Conservation (phyloP, 2,797 vertebrate species). For the Tauraco hartlaubi region DNA sequence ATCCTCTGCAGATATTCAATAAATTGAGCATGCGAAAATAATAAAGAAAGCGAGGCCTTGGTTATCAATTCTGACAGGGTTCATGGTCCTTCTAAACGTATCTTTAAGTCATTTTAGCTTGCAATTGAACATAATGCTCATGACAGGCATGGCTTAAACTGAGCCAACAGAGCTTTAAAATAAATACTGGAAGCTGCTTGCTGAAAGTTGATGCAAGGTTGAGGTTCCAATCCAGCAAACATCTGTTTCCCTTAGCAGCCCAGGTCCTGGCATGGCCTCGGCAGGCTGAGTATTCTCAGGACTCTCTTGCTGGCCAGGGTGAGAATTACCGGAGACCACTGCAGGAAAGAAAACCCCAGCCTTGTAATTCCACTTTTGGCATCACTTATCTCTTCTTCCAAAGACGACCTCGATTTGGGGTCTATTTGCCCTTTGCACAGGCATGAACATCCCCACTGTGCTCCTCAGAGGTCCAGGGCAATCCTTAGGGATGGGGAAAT, state of each 20-base stretch:
- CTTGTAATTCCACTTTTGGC: not conserved
- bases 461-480: not conserved
- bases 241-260: not conserved
- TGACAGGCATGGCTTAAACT: constrained; percentile 4
- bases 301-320: not conserved
- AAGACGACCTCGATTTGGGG: not conserved
- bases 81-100: not conserved
- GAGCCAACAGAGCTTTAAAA: constrained; percentile 11
- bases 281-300: not conserved
- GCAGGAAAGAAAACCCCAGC: not conserved
- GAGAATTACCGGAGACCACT: not conserved
- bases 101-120: constrained; percentile 29
- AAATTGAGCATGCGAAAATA: constrained; percentile 27
- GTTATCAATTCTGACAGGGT: constrained; percentile 43
- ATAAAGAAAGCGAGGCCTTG: not conserved
- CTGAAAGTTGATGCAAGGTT: not conserved
- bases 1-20: constrained; percentile 7
- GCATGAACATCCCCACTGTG: rapidly evolving
- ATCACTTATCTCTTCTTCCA: not conserved
- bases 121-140: not conserved
- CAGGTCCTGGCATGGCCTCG: not conserved
- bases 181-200: not conserved
- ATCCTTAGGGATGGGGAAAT: not conserved
- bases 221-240: not conserved
- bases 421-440: not conserved